These are phyloP conservation scores for Geothlypis trichas DNA, from an alignment of 2,113 vertebrate species.

Conservation along the genomic window DNA sequence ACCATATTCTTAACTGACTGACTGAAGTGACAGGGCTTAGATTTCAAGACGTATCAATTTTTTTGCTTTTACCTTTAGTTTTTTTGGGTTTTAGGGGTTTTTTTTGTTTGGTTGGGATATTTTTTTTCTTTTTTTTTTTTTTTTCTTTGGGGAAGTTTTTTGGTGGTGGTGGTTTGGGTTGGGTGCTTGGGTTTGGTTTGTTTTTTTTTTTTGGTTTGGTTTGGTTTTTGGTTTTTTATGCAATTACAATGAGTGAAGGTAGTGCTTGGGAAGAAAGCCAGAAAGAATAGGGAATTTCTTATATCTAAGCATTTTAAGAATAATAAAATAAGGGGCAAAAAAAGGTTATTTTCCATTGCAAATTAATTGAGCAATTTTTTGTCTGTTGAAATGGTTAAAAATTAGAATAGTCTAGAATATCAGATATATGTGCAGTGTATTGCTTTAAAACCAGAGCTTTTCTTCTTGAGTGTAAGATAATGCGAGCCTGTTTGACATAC, in stretches of 20 bases:
- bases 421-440: not conserved
- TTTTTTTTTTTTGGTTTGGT: not conserved
- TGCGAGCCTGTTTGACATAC: slow-evolving; percentile 13
- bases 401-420: not conserved
- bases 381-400: not conserved
- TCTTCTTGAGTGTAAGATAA: not conserved
- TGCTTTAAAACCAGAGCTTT: not conserved
- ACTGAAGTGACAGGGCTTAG: slow-evolving; percentile 25
- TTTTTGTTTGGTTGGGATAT: not conserved
- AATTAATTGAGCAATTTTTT: slow-evolving; percentile 1
- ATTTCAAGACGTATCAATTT: slow-evolving; percentile 38
- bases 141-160: not conserved
- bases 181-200: not conserved
- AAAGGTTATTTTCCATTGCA: slow-evolving; percentile 21
- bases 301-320: slow-evolving; percentile 29
- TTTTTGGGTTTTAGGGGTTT: not conserved
- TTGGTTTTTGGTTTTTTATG: not conserved
- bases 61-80: not conserved
- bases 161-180: not conserved
- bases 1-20: slow-evolving; percentile 14
- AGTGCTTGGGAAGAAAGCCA: not conserved
- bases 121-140: not conserved
- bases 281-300: slow-evolving; percentile 23
- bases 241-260: not conserved
- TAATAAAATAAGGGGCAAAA: not conserved